Evolutionary conservation across 2,797 vertebrate genomes (phyloP), one percentile per base, ranked within the genome.

Genomic region (Crax fasciolata): DNA sequence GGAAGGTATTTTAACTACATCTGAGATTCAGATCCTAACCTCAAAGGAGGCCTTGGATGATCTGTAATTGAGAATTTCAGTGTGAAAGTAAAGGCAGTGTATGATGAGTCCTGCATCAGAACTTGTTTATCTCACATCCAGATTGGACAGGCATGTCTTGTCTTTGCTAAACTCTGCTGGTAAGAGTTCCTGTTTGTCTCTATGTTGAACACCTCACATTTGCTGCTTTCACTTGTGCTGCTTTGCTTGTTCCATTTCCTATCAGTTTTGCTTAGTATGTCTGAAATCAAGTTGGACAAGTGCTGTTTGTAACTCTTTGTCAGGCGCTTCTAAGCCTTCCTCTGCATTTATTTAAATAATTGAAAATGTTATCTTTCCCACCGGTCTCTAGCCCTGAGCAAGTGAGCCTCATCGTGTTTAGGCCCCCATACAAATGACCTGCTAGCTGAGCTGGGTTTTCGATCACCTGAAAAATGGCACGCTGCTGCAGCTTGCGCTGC

Each of bases 361-460:
- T 72, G 23, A 87, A 68, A 68, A 32, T 16, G 14, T 84, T 89
- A 23, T 73, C 79, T 79, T 91, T 82, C 57, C 82, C 8, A 6
- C 25, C 49, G 28, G 27, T 87, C 59, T 87, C 23, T 79, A 76
- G 90, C 88, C 63, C 63, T 79, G 59, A 91, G 75, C 88, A 32
- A 23, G 41, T n/a, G 59, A 84, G 32, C n/a, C 63, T 79, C 11
- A 4, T 11, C 0, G 1, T 51, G 38, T 66, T 89, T 67, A 88
- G 85, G 63, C 25, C 44, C 43, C 68, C 55, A 13, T 83, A 79
- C 18, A 84, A 93, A 91, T 85, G 55, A 91, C 79, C 67, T 48
- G 44, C 62, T 91, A 74, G 57, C 77, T 44, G 59, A 68, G 79
- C 46, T 62, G 59, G 43, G 25, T 23, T 81, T 84, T 65, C 0